A percentile compares a stretch with the other conserved stretches of the same genome.
Evolutionary conservation across 2,888 invertebrate species (phyloP).

Genomic region (Caenorhabditis sulstoni): DNA sequence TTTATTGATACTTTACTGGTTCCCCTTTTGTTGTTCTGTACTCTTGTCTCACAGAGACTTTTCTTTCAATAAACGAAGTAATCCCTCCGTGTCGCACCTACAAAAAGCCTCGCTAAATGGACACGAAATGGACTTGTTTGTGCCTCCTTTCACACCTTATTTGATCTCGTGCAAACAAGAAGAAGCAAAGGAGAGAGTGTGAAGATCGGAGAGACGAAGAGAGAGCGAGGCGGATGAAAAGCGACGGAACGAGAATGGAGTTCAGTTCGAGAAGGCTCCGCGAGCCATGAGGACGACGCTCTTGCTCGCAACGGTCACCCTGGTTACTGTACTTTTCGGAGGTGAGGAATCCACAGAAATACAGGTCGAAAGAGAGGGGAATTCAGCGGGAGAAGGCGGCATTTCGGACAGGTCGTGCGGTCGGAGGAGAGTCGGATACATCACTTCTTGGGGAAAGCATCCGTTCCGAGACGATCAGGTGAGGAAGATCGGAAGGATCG

Average conservation of each 20-base stretch:
- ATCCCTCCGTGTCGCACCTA: constrained; percentile 11
- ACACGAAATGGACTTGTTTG: constrained; percentile 51
- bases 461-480: constrained; percentile 75
- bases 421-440: constrained; percentile 77
- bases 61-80: constrained; percentile 18
- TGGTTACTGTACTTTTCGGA: constrained; percentile 26
- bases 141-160: constrained; percentile 49
- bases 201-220: constrained; percentile 12
- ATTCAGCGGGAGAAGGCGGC: constrained; percentile 25
- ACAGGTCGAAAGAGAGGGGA: not conserved
- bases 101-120: constrained; percentile 30
- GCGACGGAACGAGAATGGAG: not conserved
- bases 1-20: constrained; percentile 31
- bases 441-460: constrained; percentile 77
- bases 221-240: constrained; percentile 12
- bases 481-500: not conserved
- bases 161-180: constrained; percentile 35
- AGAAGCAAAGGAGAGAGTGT: not conserved
- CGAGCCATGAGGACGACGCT: constrained; percentile 7
- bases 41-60: not conserved
- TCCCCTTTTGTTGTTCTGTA: constrained; percentile 3
- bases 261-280: constrained; percentile 14
- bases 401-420: constrained; percentile 49
- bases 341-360: constrained; percentile 12
- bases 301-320: constrained; percentile 14